phyloP scores from a whole-genome alignment of 2,888 invertebrate species.

The Trissolcus japonicus region DNA sequence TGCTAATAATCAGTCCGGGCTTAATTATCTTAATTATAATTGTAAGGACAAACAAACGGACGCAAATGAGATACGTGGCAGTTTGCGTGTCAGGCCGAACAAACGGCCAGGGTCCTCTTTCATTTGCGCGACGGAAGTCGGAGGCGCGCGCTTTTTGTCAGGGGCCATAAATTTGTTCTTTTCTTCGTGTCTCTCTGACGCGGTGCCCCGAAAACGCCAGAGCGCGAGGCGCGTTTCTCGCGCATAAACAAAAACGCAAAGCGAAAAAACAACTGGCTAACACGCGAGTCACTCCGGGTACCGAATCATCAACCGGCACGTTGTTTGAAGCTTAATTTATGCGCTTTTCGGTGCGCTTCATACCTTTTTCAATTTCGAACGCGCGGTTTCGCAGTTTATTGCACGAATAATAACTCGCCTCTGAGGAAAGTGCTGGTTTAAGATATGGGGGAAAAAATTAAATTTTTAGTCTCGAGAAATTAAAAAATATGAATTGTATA shows the following conservation, averaged over 20 bases:
- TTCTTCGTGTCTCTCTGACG: conserved; percentile 49
- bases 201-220: conserved; percentile 44
- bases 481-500: too few species aligned
- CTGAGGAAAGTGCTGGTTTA: conserved; percentile 11
- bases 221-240: conserved; percentile 1
- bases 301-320: conserved; percentile 23
- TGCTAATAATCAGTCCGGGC: conserved; percentile 67
- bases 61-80: conserved; percentile 43
- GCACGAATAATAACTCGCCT: conserved; percentile 41
- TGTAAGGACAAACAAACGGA: conserved; percentile 44
- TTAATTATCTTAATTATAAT: conserved; percentile 55
- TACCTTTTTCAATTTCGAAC: conserved; percentile 46
- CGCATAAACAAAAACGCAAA: conserved; percentile 18
- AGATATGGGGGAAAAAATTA: not conserved
- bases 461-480: too few species aligned
- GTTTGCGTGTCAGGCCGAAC: conserved; percentile 31
- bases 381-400: conserved; percentile 34
- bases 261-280: conserved; percentile 24
- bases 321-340: conserved; percentile 42
- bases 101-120: conserved; percentile 49
- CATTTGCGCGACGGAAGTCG: conserved; percentile 63
- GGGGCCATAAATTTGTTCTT: conserved; percentile 65
- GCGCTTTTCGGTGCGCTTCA: conserved; percentile 39
- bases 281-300: conserved; percentile 1
- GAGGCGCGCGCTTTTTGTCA: conserved; percentile 67